Evolutionary conservation across 2,113 vertebrate species (phyloP).

Genomic region (Pipra filicauda): DNA sequence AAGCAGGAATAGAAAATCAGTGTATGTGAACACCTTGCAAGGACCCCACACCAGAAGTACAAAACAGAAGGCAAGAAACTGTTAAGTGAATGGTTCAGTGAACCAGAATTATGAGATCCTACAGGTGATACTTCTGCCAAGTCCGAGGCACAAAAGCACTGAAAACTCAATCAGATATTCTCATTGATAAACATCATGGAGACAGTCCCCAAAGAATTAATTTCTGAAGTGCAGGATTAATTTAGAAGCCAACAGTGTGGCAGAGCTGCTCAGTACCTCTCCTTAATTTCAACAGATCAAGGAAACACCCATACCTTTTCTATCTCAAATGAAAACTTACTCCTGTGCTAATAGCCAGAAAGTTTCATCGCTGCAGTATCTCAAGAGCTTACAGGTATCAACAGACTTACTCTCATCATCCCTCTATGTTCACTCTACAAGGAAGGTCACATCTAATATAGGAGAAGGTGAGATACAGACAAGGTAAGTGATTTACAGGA

Average conservation of each 20-base stretch:
- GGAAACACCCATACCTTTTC: neutral
- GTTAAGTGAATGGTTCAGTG: neutral
- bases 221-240: neutral
- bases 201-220: neutral
- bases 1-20: neutral
- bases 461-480: neutral
- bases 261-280: neutral
- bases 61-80: neutral
- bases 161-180: neutral
- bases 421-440: neutral
- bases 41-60: neutral
- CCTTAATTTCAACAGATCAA: neutral
- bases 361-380: neutral
- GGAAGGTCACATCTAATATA: neutral
- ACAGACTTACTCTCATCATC: neutral
- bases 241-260: neutral
- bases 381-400: neutral
- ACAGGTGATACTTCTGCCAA: neutral
- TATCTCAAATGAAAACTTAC: neutral
- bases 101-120: neutral
- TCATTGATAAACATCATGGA: neutral
- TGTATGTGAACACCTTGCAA: neutral
- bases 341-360: neutral
- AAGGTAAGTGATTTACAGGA: neutral
- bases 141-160: neutral